These are phyloP conservation scores for Graptemys geographica DNA, from an alignment of 2,797 vertebrate genomes.

Conservation along the genomic window DNA sequence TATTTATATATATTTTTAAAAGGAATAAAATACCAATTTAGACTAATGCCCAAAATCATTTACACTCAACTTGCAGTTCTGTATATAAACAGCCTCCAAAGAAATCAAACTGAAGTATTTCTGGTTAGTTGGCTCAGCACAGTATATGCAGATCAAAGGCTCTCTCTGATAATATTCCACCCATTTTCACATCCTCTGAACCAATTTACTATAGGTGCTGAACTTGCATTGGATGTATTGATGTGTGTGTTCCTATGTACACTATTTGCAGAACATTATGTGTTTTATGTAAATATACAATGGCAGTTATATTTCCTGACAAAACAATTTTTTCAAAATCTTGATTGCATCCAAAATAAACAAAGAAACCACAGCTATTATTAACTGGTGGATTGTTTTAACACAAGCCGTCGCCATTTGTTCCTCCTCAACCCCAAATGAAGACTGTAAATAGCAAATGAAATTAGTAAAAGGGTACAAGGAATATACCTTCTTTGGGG, in stretches of 20 bases:
- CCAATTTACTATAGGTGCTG: not conserved
- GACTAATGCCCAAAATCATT: not conserved
- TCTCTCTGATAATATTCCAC: not conserved
- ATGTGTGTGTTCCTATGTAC: not conserved
- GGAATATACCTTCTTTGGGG: not conserved
- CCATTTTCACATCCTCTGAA: not conserved
- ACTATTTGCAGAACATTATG: not conserved
- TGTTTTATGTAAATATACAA: not conserved
- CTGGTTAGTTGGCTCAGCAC: not conserved
- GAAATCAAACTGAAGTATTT: not conserved
- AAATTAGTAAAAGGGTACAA: not conserved
- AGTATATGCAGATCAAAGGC: not conserved
- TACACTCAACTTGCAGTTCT: not conserved
- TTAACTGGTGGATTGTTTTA: not conserved
- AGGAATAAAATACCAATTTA: not conserved
- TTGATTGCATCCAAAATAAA: not conserved
- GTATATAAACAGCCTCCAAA: not conserved
- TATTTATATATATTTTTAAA: not conserved
- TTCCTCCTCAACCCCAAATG: not conserved
- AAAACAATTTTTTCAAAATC: constrained; percentile 4
- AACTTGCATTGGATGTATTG: not conserved
- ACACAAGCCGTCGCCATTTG: not conserved
- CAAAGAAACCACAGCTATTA: not conserved
- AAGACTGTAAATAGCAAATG: not conserved
- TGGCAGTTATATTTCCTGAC: not conserved